These are phyloP conservation scores for Malurus splendens DNA, from an alignment of 2,797 vertebrate genomes.

Conservation along the genomic window DNA sequence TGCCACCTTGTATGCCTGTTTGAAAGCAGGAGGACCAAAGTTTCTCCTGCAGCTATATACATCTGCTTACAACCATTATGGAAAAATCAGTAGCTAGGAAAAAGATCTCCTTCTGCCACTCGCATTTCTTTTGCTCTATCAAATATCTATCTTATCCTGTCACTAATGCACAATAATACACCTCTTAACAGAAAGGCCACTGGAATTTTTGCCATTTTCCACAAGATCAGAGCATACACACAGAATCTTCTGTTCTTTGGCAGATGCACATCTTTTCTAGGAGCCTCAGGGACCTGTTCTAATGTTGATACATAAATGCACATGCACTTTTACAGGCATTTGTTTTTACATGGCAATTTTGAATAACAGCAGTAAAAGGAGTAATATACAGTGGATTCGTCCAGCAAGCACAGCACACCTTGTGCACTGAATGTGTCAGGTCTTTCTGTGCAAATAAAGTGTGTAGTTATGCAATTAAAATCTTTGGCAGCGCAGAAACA, in stretches of 20 bases:
- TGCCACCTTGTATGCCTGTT: neutral
- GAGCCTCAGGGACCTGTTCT: neutral
- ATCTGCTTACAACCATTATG: neutral
- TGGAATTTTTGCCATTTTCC: neutral
- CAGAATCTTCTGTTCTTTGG: neutral
- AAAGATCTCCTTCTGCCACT: neutral
- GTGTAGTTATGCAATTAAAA: neutral
- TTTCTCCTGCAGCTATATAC: neutral
- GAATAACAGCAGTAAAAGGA: neutral
- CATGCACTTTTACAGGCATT: accelerated
- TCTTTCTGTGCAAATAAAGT: neutral
- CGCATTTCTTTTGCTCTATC: neutral
- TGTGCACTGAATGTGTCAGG: neutral
- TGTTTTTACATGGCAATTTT: neutral
- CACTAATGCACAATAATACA: neutral
- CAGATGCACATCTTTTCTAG: neutral
- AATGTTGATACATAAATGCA: neutral
- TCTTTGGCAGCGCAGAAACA: neutral
- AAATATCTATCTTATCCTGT: neutral
- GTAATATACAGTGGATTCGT: neutral
- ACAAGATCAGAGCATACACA: neutral
- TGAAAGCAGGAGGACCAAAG: neutral
- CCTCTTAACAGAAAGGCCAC: neutral
- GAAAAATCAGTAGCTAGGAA: neutral
- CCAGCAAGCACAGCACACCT: neutral